Base-by-base conservation (phyloP, 2,797 vertebrate genomes). In the Enteromius viviparus region DNA sequence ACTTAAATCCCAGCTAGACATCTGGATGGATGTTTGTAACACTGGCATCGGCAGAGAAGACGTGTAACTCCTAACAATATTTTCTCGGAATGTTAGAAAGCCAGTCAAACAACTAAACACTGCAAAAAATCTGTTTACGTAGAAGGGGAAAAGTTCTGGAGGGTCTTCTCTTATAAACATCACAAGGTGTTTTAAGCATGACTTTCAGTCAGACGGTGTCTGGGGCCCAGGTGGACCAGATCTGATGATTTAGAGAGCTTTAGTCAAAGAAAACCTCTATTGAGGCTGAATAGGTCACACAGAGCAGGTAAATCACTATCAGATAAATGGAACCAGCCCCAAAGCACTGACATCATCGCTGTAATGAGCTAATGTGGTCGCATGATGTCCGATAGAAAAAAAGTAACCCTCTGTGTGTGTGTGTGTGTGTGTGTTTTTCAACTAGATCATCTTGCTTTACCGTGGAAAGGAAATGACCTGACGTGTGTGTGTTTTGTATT, bases 71-170 rank as follows among this genome's bases (percentile, higher is more conserved):
- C 62, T 45, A 60, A 82, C 12, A 40, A 45, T 68, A 68, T n/a
- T 82, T 86, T 77, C 66, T 47, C 29, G 5, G 81, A 78, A 84
- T 42, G 26, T 72, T 86, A 76, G 32, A 78, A 83, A 84, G 23
- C 10, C 62, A 69, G 37, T 37, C 62, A 42, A 72, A 53, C 68
- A 21, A 45, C 40, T 49, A 53, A 79, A 49, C 55, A 23, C 37
- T 12, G 1, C 40, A 23, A 77, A 45, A 77, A 68, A 71, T 78
- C 47, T 78, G 65, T 83, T 83, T 83, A 83, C 64, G 58, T 81
- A 53, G 66, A 84, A 66, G 60, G 53, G 60, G 60, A 23, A 60
- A 47, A n/a, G 26, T 78, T 62, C 82, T 83, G 65, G 74, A 65
- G 45, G 70, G 70, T 76, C 23, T 8, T 19, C 15, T 68, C 34